These are phyloP conservation scores for Prochilodus magdalenae DNA, from an alignment of 2,113 vertebrate species.

Conservation along the genomic window DNA sequence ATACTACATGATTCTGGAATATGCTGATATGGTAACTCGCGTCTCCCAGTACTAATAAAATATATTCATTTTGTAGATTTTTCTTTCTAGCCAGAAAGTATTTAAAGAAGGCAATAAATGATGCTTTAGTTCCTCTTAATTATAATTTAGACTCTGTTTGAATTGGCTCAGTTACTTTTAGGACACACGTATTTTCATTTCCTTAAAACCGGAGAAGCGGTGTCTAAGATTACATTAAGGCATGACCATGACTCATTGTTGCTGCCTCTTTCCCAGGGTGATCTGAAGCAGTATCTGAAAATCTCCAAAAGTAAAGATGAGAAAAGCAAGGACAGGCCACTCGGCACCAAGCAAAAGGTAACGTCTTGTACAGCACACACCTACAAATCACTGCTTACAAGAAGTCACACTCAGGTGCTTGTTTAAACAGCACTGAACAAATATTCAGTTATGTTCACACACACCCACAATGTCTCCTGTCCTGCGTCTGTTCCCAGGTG, in stretches of 20 bases:
- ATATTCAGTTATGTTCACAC: neutral
- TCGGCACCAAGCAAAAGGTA: slow-evolving; percentile 88
- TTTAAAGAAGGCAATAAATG: neutral
- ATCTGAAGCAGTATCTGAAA: slow-evolving; percentile 88
- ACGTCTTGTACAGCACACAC: slow-evolving; percentile 16
- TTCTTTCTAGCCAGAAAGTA: too few species aligned
- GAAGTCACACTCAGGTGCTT: neutral
- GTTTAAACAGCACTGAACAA: too few species aligned
- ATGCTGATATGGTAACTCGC: slow-evolving; percentile 83
- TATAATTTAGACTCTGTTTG: neutral
- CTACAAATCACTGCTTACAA: neutral
- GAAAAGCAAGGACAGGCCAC: slow-evolving; percentile 81
- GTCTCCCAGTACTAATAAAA: too few species aligned
- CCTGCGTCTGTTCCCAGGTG: slow-evolving; percentile 71
- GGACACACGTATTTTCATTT: too few species aligned
- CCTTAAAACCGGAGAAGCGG: neutral
- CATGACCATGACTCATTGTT: neutral
- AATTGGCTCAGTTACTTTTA: neutral
- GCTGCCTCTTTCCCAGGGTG: slow-evolving; percentile 73
- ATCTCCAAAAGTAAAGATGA: slow-evolving; percentile 88
- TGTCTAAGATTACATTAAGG: neutral
- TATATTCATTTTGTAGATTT: too few species aligned
- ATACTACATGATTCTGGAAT: slow-evolving; percentile 87
- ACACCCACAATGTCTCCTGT: neutral
- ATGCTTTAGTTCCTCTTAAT: neutral